Percentiles rank a stretch among this genome's conserved stretches.
Conservation (phyloP, 2,888 invertebrate species). For the Encarsia formosa region DNA sequence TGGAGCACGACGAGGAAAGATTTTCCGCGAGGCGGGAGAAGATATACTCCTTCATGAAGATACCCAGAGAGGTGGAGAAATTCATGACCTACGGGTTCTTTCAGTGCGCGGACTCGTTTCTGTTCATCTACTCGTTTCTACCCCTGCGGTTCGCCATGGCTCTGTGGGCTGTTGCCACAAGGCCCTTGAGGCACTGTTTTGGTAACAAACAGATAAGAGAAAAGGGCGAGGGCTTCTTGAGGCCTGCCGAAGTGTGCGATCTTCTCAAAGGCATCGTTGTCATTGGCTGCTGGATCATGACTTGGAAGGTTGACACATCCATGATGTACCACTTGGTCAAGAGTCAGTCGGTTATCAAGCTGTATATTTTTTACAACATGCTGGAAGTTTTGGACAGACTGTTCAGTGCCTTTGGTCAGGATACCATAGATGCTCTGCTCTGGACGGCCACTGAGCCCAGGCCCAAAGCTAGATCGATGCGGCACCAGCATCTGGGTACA, state of each 20-base stretch:
- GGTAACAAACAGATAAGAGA: constrained; percentile 36
- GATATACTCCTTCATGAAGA: constrained; percentile 94
- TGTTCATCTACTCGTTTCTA: constrained; percentile 95
- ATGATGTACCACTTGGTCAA: constrained; percentile 96
- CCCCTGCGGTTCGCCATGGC: constrained; percentile 89
- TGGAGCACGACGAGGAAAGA: constrained; percentile 93
- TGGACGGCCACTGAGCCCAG: constrained; percentile 98
- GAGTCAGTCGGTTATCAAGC: constrained; percentile 97
- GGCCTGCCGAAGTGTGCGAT: constrained; percentile 93
- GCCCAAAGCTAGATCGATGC: constrained; percentile 54
- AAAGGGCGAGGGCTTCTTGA: constrained; percentile 54
- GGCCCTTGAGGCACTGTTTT: constrained; percentile 70
- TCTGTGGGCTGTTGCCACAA: constrained; percentile 72
- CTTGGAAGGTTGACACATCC: constrained; percentile 93
- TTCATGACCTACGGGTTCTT: constrained; percentile 93
- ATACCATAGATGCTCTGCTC: constrained; percentile 94
- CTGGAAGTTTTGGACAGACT: constrained; percentile 94
- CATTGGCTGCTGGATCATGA: constrained; percentile 73
- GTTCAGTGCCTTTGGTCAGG: constrained; percentile 95
- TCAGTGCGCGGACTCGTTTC: constrained; percentile 91
- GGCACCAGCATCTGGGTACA: constrained; percentile 73
- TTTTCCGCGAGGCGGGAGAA: constrained; percentile 91
- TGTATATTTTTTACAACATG: constrained; percentile 99
- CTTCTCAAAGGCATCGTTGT: constrained; percentile 88
- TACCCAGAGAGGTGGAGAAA: constrained; percentile 86